Evolutionary conservation across 1,140 invertebrate species (phyloP), one percentile per base, ranked within the genome.

Genomic region (Eubasilissa regina): DNA sequence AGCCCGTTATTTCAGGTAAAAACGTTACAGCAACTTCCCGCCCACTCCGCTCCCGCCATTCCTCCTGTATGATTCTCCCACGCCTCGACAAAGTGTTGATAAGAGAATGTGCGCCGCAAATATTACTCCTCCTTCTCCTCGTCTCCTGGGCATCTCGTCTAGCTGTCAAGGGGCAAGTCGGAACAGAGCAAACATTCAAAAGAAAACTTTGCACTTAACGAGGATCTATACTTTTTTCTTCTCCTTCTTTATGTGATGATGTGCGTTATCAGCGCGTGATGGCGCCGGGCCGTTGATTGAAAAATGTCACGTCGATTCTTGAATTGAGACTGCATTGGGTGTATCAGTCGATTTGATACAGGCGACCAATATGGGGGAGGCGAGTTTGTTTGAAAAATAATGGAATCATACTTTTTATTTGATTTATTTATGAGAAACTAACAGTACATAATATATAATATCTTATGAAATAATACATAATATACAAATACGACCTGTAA

Each of bases 131-230:
- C 25, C 25, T 35, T 1, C 25, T 35, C 25, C 48, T 13, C 60
- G 35, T 45, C 64, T 66, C 64, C 44, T 48, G 64, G 44, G 35
- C 44, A 68, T 45, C 15, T 11, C 44, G 43, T 48, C 43, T 68
- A 19, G 64, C 64, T 68, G 64, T 68, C 15, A 19, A 47, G 19
- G 44, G 45, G 35, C n/a, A 45, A 51, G 48, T 51, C 48, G 48
- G 25, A 35, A 35, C n/a, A 6, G 48, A 51, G 64, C 8, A 10
- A 64, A 47, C 44, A 44, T 45, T 45, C 64, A 68, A 68, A 68
- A 45, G 64, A 68, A 68, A 68, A 68, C 43, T 68, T 68, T 68
- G 64, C 64, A 68, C 64, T 68, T 68, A 68, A 68, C 64, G 17
- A 68, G 45, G 64, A 68, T 68, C 45, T 17, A 68, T 47, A 68